These are phyloP conservation scores for Ctena decussata DNA, from an alignment of 2,888 invertebrate genomes.

Conservation along the genomic window DNA sequence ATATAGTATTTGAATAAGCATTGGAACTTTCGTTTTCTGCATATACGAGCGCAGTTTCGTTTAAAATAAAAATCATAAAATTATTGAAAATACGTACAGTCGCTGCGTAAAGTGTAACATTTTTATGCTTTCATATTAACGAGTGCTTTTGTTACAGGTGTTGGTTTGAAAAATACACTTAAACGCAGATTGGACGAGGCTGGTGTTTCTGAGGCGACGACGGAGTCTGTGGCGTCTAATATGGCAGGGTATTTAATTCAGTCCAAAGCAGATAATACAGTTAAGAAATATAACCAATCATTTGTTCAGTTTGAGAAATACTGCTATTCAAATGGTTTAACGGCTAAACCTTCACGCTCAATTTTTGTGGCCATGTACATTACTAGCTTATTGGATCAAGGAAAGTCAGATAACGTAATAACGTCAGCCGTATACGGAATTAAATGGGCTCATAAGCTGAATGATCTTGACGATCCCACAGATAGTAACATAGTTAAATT, in stretches of 20 bases:
- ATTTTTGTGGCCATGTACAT: constrained; percentile 40
- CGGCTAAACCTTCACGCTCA: constrained; percentile 25
- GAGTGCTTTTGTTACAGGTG: too few relatives aligned
- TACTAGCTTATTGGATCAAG: constrained; percentile 24
- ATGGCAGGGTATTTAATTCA: constrained; percentile 27
- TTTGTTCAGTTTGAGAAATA: constrained; percentile 25
- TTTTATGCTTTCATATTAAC: too few relatives aligned
- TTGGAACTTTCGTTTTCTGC: too few relatives aligned
- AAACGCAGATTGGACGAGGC: background rate
- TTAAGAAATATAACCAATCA: constrained; percentile 18
- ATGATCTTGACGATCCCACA: constrained; percentile 29
- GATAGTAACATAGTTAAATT: constrained; percentile 28
- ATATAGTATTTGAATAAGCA: too few relatives aligned
- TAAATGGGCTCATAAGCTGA: constrained; percentile 42
- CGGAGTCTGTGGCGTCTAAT: background rate
- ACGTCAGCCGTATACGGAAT: constrained; percentile 39
- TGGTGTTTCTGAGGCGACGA: too few relatives aligned
- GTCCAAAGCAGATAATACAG: constrained; percentile 34
- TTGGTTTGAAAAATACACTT: constrained; percentile 12
- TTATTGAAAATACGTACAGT: too few relatives aligned
- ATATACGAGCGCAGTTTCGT: background rate
- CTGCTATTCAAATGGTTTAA: constrained; percentile 7
- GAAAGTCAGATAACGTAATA: constrained; percentile 23
- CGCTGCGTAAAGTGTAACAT: too few relatives aligned
- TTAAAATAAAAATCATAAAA: too few relatives aligned